A percentile compares a stretch with the other conserved stretches of the same genome.
These are phyloP conservation scores for Aelia acuminata DNA, from an alignment of 2,888 invertebrate genomes.

Conservation along the genomic window DNA sequence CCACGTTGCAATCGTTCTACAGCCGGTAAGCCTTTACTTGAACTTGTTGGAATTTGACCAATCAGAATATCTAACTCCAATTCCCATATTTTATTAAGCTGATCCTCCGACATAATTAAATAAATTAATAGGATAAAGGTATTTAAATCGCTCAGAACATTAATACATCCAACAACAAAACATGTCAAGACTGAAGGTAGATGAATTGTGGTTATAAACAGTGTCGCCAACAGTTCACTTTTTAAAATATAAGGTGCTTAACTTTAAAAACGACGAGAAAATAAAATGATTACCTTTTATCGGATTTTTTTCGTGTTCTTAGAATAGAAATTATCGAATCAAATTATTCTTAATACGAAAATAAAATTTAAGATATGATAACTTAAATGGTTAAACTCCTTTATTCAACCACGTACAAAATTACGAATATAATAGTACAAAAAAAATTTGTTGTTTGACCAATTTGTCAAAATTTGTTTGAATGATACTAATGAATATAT, in stretches of 20 bases:
- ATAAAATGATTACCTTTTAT: background rate
- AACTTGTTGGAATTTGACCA: constrained; percentile 55
- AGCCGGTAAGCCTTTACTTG: constrained; percentile 57
- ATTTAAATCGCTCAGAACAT: background rate
- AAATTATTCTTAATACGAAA: background rate
- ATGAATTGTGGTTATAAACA: background rate
- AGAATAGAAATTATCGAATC: background rate
- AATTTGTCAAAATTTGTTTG: too few species aligned
- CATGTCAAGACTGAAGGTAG: constrained; percentile 34
- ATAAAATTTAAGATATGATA: background rate
- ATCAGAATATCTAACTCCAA: constrained; percentile 60
- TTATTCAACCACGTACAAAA: background rate
- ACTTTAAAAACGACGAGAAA: too few species aligned
- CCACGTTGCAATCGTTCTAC: constrained; percentile 61
- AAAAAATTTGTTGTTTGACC: too few species aligned
- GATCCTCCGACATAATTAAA: constrained; percentile 43
- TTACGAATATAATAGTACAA: too few species aligned
- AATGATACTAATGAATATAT: background rate
- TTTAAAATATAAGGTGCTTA: background rate
- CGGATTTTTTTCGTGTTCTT: background rate
- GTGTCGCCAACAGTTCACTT: background rate
- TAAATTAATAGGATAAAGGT: background rate
- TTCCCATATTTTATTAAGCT: constrained; percentile 48
- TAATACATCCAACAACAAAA: constrained; percentile 21
- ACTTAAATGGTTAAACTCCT: background rate